Evolutionary conservation across 2,797 vertebrate genomes (phyloP), one percentile per base, ranked within the genome.

Genomic region (Ctenosaura bakeri): DNA sequence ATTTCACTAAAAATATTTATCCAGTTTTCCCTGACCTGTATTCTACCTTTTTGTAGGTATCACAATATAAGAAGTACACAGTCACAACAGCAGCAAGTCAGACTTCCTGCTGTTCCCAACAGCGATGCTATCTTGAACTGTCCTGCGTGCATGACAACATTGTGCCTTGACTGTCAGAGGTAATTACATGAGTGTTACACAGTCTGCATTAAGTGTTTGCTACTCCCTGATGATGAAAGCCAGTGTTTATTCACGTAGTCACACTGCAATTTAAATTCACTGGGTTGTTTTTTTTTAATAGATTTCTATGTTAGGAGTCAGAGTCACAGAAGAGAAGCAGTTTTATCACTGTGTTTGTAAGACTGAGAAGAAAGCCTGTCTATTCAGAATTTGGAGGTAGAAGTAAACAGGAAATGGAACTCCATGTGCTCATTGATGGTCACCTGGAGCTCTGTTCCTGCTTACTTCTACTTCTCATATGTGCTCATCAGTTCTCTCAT

Each of bases 141-240:
- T 92, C 99, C 99, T 13, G 98, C 98, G 62, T 99, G 99, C 95
- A 99, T 99, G 99, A 99, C 98, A 1, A 99, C 98, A 0, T 96
- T 99, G 5, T 99, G 99, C 92, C 97, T 99, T 92, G 99, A 99
- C 95, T 99, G 99, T 90, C 99, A 99, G 95, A 98, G 99, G 99
- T 99, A 95, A 97, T 0, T 46, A 50, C 26, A n/a, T 81, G 42
- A 92, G 84, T 16, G 59, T 1, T 29, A 64, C 54, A 1, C 18
- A 1, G 14, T 83, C 6, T 85, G 83, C 16, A 12, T 26, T 74
- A 8, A 69, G 4, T 69, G 35, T 59, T 74, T 52, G n/a, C n/a
- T 7, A 2, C 32, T 73, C 29, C 46, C 71, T 83, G 56, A 50
- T 66, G 26, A 42, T 71, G 20, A 24, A 66, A 79, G 26, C 22